Percentiles rank a stretch among this genome's conserved stretches.
phyloP scores from a whole-genome alignment of 2,888 invertebrate species.

The Melanotus villosus region DNA sequence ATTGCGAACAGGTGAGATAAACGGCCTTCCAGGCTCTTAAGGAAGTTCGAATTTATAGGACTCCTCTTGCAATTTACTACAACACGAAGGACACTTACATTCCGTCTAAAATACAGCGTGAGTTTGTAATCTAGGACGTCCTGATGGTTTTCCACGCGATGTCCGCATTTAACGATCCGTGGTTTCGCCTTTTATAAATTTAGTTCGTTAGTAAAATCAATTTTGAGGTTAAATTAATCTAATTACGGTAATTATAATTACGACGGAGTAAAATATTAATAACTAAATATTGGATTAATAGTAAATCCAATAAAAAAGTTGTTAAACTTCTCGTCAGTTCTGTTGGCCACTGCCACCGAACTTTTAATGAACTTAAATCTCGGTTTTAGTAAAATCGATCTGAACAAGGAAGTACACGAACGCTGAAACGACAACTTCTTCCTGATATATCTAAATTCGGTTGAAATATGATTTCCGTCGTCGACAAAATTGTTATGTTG shows the following conservation, averaged over 20 bases:
- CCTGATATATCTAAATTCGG: neutral
- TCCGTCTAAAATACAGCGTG: slow-evolving; percentile 11
- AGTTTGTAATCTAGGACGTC: slow-evolving; percentile 4
- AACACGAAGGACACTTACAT: slow-evolving; percentile 18
- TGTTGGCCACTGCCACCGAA: neutral
- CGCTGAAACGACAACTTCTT: neutral
- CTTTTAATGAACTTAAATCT: slow-evolving; percentile 13
- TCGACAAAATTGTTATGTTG: slow-evolving; percentile 12
- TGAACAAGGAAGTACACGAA: slow-evolving; percentile 1
- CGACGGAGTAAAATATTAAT: slow-evolving; percentile 4
- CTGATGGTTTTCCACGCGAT: neutral
- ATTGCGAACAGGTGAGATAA: neutral
- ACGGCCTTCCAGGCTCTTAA: neutral
- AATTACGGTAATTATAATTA: slow-evolving; percentile 6
- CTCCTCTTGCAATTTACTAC: slow-evolving; percentile 5
- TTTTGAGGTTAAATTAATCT: neutral
- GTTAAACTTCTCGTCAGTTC: slow-evolving; percentile 5
- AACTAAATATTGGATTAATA: slow-evolving; percentile 10
- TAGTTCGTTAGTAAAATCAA: neutral
- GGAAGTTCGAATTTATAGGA: slow-evolving; percentile 13
- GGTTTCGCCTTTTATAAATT: too few species aligned
- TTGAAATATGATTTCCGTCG: slow-evolving; percentile 5
- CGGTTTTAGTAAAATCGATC: slow-evolving; percentile 4
- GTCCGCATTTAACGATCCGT: neutral
- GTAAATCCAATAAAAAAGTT: slow-evolving; percentile 22